Base-by-base conservation (phyloP, 2,797 vertebrate species). In the Lophotriccus pileatus region DNA sequence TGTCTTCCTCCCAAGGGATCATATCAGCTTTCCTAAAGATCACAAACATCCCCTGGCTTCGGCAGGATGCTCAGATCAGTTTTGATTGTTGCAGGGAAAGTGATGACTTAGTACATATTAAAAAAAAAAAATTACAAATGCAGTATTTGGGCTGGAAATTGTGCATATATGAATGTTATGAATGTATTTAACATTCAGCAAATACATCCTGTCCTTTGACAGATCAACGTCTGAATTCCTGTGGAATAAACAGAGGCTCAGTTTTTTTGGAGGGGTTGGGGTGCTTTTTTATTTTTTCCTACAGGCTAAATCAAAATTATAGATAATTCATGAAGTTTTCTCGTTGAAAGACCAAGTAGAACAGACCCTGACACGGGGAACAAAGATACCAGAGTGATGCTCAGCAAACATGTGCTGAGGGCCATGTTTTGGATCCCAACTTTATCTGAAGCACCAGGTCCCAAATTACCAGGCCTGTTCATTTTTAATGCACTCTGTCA, bases 191-290 rank as follows among this genome's bases (percentile, higher is more conserved):
- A 41, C 37, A 63, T 60, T 73, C 56, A 83, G 30, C 18, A 77
- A 43, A 73, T n/a, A 43, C 56, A 37, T 66, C 78, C 50, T 83
- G 27, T 60, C 20, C 9, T 88, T 74, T 83, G 32, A 23, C 50
- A 84, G 56, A 52, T 59, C 34, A 36, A 27, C 92, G 70, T 80
- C 84, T 84, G 63, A 81, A 82, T 68, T 69, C 7, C 39, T 39
- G 36, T 49, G 32, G 75, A 87, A 80, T 30, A 28, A 76, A 68
- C 11, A 70, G 5, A 47, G 14, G 10, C 30, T 15, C 3, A 2
- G 3, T 37, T 46, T 3, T n/a, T n/a, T n/a, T n/a, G n/a, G 24
- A 14, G 28, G 9, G 6, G 5, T 4, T 3, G 5, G 8, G n/a
- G 8, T 68, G 36, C 2, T 5, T 16, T 47, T 6, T 44, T 24